Base-by-base conservation (phyloP, 1,140 invertebrate species). In the Brachionus calyciflorus region DNA sequence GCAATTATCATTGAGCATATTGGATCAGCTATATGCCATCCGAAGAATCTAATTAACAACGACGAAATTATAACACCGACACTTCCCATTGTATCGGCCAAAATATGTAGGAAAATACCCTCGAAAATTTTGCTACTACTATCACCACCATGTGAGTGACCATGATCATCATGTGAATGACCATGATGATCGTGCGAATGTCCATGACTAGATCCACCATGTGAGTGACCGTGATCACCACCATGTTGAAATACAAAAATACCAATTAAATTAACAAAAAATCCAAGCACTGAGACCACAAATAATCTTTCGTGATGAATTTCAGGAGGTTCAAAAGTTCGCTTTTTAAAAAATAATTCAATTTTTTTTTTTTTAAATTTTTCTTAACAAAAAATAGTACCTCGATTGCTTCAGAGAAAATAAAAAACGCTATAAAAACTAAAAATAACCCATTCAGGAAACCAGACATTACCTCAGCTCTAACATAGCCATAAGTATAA, bases 361-460 rank as follows among this genome's bases (percentile, higher is more conserved):
- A 53, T 33, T 60, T 60, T 37, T 9, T 12, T 60, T 40, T 1
- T 21, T 60, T 21, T 26, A 48, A 70, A 28, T 0, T 9, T n/a
- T n/a, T n/a, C n/a, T 10, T n/a, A 28, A 24, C 14, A 44, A 17
- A 70, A 10, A 33, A 70, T 12, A 48, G 5, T 49, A 73, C 69
- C 26, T 94, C 92, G 0, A 98, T 90, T 19, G 94, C 94, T 85
- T 96, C 94, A 0, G 91, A 92, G 87, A 98, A 91, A 41, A 98
- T 94, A 84, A 96, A 98, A 82, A 96, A 93, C 24, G 93, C 91
- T 80, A 98, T 94, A 82, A 98, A 95, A 0, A 98, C 84, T 46
- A 98, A 86, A 81, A 98, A 96, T 9, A 98, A 86, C 37, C 93
- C 94, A 87, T 98, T 98, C 0, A 96, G 92, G 86, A 98, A 97